Base-by-base conservation (phyloP, 2,113 vertebrate genomes). In the Peromyscus polionotus region DNA sequence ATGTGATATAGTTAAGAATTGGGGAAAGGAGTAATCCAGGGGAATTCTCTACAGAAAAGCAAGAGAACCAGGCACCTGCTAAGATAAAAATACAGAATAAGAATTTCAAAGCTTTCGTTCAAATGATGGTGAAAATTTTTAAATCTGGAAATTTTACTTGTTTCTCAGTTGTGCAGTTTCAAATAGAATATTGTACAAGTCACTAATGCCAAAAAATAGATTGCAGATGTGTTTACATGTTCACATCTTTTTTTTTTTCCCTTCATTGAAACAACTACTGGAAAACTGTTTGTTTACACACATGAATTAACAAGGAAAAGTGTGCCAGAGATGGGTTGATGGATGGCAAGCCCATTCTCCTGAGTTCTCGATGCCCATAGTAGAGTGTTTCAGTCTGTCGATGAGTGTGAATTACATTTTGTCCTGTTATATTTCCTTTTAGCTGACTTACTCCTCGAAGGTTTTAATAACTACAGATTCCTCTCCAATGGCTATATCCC, bases 401-500 rank as follows among this genome's bases (percentile, higher is more conserved):
- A 3, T 77, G 87, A 59, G 0, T 81, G 0, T 2, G 5, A 22
- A 61, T 28, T 95, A 80, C 39, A 36, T 95, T 76, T n/a, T 95
- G 67, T 96, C 88, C 72, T 16, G 11, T 39, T 95, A 1, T 88
- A 5, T 89, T 98, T 95, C 51, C 80, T 45, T 91, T 95, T 76
- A 99, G 99, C 99, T 17, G 99, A 99, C 97, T 98, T 99, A 98
- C 99, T 99, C 81, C 99, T 99, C 0, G 99, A 99, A 98, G 99
- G 99, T 68, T 99, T 99, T 96, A 99, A 98, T 98, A 99, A 98
- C 98, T 99, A 99, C 98, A 99, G 99, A 75, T 99, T 99, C 98
- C 98, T 99, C 94, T 99, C 99, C 77, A 99, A 99, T 19, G 99
- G 99, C 81, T 99, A 99, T 97, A 99, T 99, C 95, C 99, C 99